Evolutionary conservation across 2,797 vertebrate genomes (phyloP), one percentile per base, ranked within the genome.

Genomic region (Myripristis murdjan): DNA sequence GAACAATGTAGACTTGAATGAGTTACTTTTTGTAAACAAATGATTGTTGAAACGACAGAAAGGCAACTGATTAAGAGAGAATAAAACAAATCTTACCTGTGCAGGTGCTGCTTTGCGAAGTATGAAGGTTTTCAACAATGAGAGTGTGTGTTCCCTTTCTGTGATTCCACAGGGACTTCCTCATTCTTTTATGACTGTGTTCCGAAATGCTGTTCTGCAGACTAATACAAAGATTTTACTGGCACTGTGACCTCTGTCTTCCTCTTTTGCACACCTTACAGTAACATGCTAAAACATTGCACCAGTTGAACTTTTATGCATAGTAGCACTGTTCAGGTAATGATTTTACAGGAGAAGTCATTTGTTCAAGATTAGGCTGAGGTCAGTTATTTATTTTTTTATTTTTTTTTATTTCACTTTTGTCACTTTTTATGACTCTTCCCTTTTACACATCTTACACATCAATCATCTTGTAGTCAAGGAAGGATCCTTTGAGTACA

Each of bases 181-280:
- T 90, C 92, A 90, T 94, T 92, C 88, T 68, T 90, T 77, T 49
- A 18, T 66, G 35, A 41, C 35, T 53, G 8, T 57, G 26, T 54
- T 83, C 75, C 73, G 74, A 44, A 60, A 65, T 26, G 48, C 2
- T 2, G 18, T 0, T 6, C 0, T 20, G 69, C 16, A 75, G 43
- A 43, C 33, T 15, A 68, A 70, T 15, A 31, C 7, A 53, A 39
- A 70, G 15, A 37, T 23, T 66, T 70, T 64, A 79, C 72, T 14
- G 71, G 9, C 54, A 74, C 10, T 23, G 9, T 28, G 15, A 70
- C 77, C 81, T 87, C 67, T 75, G 71, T 39, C 22, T 89, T 82
- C 59, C 43, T 9, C 64, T 58, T 68, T 53, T 60, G 26, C 7
- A 31, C 3, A 49, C 28, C 47, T 48, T 43, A 37, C 22, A 43